Evolutionary conservation across 2,113 vertebrate species (phyloP).

Genomic region (Hyperopisus bebe): DNA sequence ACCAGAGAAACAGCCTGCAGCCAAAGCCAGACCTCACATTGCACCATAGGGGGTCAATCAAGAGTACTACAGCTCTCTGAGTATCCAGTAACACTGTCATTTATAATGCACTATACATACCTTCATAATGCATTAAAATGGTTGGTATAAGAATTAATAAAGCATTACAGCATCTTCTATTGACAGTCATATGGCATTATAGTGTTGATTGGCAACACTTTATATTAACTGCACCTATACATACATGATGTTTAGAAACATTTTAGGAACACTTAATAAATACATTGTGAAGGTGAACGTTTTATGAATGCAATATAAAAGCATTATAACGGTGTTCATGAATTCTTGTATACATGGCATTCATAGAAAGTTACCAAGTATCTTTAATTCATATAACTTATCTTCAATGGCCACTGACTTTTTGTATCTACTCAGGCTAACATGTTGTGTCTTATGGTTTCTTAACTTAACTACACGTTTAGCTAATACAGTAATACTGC

Average conservation of each 20-base stretch:
- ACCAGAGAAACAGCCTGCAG: neutral
- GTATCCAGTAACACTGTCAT: neutral
- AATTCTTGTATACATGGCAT: neutral
- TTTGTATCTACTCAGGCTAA: neutral
- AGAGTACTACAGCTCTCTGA: neutral
- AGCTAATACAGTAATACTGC: neutral
- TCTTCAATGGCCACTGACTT: neutral
- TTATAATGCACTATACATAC: neutral
- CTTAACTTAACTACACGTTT: neutral
- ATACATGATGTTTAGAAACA: too few species aligned
- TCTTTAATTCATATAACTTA: neutral
- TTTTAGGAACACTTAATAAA: neutral
- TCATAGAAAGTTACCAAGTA: neutral
- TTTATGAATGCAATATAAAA: neutral
- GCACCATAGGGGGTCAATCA: neutral
- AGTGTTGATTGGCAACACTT: neutral
- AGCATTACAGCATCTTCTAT: neutral
- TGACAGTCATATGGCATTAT: neutral
- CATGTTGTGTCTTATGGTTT: neutral
- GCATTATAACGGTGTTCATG: neutral
- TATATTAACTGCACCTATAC: neutral
- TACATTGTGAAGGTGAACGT: neutral
- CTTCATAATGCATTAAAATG: neutral
- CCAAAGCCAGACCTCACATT: neutral
- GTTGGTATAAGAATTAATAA: neutral